Evolutionary conservation across 64 coral and sea anemone genomes (phyloP).

Genomic region (Stichodactyla mertensii): DNA sequence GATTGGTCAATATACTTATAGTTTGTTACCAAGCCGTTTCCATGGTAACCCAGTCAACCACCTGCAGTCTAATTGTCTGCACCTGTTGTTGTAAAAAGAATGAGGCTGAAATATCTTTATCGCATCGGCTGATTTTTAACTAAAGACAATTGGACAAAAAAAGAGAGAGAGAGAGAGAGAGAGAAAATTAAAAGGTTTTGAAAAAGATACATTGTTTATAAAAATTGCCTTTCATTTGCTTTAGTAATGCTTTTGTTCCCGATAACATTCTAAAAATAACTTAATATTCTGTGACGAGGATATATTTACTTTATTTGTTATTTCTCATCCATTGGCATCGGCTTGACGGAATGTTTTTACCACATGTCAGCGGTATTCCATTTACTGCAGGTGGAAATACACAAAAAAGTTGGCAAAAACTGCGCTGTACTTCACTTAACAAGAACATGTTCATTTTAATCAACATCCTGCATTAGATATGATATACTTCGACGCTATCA

Average conservation of each 20-base stretch:
- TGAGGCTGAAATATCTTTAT: too few relatives aligned
- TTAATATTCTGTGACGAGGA: too few relatives aligned
- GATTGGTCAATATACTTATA: neutral
- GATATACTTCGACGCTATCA: neutral
- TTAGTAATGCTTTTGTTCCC: too few relatives aligned
- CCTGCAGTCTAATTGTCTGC: neutral
- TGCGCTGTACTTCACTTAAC: neutral
- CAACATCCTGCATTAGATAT: neutral
- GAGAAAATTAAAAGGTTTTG: too few relatives aligned
- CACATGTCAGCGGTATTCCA: slow-evolving; percentile 7
- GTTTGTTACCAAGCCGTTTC: neutral
- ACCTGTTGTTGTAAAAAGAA: neutral
- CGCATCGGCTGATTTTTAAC: too few relatives aligned
- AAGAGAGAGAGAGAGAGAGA: too few relatives aligned
- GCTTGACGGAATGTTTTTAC: neutral
- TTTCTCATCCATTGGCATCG: neutral
- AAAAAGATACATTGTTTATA: too few relatives aligned
- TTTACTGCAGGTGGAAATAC: neutral
- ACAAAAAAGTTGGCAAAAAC: neutral
- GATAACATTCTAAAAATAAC: too few relatives aligned
- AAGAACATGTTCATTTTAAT: neutral
- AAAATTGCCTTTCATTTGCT: too few relatives aligned
- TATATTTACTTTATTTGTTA: neutral
- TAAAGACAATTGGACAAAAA: too few relatives aligned
- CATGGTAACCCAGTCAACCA: neutral